phyloP scores from a whole-genome alignment of 1,140 invertebrate genomes.

The Atta texana region DNA sequence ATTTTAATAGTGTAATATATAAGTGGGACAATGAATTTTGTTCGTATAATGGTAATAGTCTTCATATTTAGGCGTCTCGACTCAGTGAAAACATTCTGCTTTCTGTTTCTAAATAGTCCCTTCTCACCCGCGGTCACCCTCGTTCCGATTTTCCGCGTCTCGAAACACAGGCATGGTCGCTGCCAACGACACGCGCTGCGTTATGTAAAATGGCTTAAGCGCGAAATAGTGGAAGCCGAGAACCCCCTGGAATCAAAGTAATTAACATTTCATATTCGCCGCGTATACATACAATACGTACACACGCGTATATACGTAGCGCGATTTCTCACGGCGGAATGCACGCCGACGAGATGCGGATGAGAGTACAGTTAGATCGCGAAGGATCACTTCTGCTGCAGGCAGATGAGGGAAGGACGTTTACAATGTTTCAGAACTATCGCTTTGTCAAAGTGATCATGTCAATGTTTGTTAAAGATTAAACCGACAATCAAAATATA shows the following conservation, averaged over 20 bases:
- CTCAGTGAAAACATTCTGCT: neutral
- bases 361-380: constrained; percentile 28
- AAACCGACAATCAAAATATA: neutral
- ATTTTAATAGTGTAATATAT: constrained; percentile 13
- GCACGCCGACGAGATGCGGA: constrained; percentile 2
- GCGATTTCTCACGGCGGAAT: constrained; percentile 35
- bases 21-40: constrained; percentile 3
- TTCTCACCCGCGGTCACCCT: neutral
- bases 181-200: constrained; percentile 45
- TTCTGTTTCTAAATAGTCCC: constrained; percentile 19
- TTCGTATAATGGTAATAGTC: neutral
- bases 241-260: constrained; percentile 59
- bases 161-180: constrained; percentile 33
- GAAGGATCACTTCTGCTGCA: constrained; percentile 22
- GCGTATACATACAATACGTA: neutral
- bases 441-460: neutral
- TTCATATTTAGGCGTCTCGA: neutral
- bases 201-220: constrained; percentile 53
- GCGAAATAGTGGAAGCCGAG: constrained; percentile 66
- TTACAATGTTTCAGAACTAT: neutral
- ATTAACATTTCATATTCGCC: constrained; percentile 68
- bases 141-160: constrained; percentile 35
- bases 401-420: neutral
- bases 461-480: neutral
- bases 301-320: neutral